A percentile compares a stretch with the other conserved stretches of the same genome.
These are phyloP conservation scores for Cinclus mexicanus DNA, from an alignment of 2,113 vertebrate species.

Conservation along the genomic window DNA sequence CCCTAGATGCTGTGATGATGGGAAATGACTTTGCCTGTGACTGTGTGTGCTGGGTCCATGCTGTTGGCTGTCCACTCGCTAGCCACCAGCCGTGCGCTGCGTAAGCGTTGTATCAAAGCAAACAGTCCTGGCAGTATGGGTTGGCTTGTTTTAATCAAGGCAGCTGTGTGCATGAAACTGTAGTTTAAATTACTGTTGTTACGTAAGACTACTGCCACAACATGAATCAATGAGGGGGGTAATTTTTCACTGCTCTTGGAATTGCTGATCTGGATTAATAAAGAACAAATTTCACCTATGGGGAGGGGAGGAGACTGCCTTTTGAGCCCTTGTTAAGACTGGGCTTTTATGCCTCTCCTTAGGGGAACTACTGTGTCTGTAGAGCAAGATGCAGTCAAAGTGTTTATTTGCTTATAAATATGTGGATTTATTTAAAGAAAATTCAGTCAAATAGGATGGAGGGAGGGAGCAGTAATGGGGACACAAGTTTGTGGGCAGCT, in stretches of 20 bases:
- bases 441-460: neutral
- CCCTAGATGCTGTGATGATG: accelerated
- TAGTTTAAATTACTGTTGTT: neutral
- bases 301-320: neutral
- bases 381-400: neutral
- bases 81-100: accelerated
- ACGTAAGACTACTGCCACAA: neutral
- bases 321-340: neutral
- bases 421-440: neutral
- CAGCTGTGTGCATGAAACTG: neutral
- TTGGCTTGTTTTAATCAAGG: neutral
- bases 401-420: neutral
- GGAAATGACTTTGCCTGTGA: neutral
- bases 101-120: accelerated
- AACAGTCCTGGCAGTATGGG: accelerated
- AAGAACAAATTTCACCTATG: neutral
- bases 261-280: neutral
- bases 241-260: neutral
- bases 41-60: accelerated
- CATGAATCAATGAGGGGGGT: neutral
- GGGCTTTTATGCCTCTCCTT: neutral
- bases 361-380: neutral
- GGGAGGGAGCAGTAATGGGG: neutral
- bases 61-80: neutral
- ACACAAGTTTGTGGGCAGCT: neutral